Base-by-base conservation (phyloP, 2,797 vertebrate species). In the Gallinago stenura region DNA sequence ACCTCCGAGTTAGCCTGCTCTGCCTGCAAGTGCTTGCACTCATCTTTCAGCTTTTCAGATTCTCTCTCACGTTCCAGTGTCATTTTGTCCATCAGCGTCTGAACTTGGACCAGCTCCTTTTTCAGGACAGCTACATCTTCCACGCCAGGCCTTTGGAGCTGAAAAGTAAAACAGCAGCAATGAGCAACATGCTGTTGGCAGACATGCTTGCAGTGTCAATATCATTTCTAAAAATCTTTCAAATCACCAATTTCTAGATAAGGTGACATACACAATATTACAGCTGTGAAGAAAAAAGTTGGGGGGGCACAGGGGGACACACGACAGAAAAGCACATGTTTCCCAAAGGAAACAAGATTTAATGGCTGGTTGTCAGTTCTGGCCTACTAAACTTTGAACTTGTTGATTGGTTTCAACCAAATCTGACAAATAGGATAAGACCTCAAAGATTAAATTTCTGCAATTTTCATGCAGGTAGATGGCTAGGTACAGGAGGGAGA, bases 81-180 rank as follows among this genome's bases (percentile, higher is more conserved):
- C 98, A 99, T 99, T 86, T 93, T 98, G 97, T 99, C 99, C 99
- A 99, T 99, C 93, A 99, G 94, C 0, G 98, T 99, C 98, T 99
- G 99, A 95, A 99, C 99, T 95, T 99, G 99, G 60, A 99, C 98
- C 91, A 99, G 98, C 96, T 99, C 99, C 97, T 98, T 99, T 98
- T 99, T 98, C 91, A 99, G 97, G 54, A 99, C 99, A 19, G 99
- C 98, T 91, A 99, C 99, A 76, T 99, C 99, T 98, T 99, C 99
- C 96, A 99, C 97, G 72, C 99, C 99, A 50, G 99, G 99, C 62
- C 99, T 99, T 97, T 99, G 99, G 73, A 99, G 98, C 99, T 99
- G 96, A 71, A 81, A 97, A 94, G 56, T 20, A 96, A 57, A n/a
- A 90, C 61, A 95, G 83, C 33, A 93, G 53, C 57, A 78, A 68